phyloP scores from a whole-genome alignment of 2,113 vertebrate species.

The Zosterops lateralis region DNA sequence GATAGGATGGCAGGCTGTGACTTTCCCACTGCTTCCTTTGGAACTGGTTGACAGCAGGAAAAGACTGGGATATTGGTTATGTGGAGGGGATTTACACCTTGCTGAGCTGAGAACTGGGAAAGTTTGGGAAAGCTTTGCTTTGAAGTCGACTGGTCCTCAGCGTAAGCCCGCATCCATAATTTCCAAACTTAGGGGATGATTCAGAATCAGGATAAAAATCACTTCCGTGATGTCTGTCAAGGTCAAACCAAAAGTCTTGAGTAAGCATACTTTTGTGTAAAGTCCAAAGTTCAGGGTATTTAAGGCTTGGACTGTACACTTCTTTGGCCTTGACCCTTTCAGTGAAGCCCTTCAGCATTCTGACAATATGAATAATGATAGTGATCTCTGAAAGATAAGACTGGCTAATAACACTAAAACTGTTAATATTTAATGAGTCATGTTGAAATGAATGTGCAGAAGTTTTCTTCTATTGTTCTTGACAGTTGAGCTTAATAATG shows the following conservation, averaged over 20 bases:
- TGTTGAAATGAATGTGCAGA: not conserved
- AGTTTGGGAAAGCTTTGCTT: not conserved
- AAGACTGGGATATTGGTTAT: not conserved
- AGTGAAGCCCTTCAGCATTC: not conserved
- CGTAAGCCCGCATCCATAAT: not conserved
- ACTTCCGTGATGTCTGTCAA: not conserved
- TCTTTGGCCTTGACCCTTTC: not conserved
- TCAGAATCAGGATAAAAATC: not conserved
- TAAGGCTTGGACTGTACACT: not conserved
- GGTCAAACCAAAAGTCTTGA: not conserved
- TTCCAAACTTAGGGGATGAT: not conserved
- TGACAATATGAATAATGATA: not conserved
- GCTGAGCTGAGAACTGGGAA: not conserved
- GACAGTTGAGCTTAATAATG: not conserved
- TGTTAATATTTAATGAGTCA: slow-evolving; percentile 4
- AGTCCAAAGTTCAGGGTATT: not conserved
- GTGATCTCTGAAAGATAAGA: slow-evolving; percentile 5
- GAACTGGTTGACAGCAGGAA: not conserved
- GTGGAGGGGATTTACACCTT: not conserved
- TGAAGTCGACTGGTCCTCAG: not conserved
- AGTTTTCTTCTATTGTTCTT: not conserved
- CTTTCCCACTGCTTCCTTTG: slow-evolving; percentile 52
- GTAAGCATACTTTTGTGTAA: not conserved
- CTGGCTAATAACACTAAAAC: not conserved
- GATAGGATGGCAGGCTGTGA: slow-evolving; percentile 70